Base-by-base conservation (phyloP, 2,797 vertebrate species). In the Lagocephalus sceleratus region DNA sequence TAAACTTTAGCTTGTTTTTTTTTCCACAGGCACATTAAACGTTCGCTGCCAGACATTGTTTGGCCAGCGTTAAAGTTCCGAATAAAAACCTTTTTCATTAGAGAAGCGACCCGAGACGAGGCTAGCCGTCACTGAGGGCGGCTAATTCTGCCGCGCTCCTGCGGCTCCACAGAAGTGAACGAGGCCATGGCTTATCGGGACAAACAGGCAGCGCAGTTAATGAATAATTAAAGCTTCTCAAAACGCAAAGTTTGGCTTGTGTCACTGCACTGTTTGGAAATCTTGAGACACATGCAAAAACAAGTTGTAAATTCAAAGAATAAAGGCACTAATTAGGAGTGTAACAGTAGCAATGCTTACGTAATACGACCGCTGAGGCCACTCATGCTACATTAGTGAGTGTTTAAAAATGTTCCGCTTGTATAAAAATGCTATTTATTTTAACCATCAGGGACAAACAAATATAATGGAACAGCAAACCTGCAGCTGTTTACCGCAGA, bases 181-280 rank as follows among this genome's bases (percentile, higher is more conserved):
- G 62, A 83, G 81, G 68, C 64, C 53, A 32, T 14, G 23, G 71
- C 78, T 82, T 86, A 87, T 87, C 83, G 60, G 69, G 66, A 71
- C 61, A 78, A 85, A 82, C 83, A 86, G 77, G 78, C 76, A 72
- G 70, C 69, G 59, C 57, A 79, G 73, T 85, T 83, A 81, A 84
- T 82, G 85, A 85, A 73, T 81, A 85, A 84, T 88, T 85, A 79
- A 79, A 74, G 58, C 66, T 35, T 21, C 69, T 66, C 55, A 68
- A 85, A 82, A 76, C 63, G 78, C 41, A 79, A 76, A 63, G 9
- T 61, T 83, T 72, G 66, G 76, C 71, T 73, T 74, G 73, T 67
- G 71, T 76, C 62, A 66, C 42, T 66, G 72, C 53, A 53, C 55
- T 68, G 39, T 62, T 56, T 23, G 58, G 63, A 51, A 71, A 78